These are phyloP conservation scores for Rapana venosa DNA, from an alignment of 2,888 invertebrate species.

Conservation along the genomic window DNA sequence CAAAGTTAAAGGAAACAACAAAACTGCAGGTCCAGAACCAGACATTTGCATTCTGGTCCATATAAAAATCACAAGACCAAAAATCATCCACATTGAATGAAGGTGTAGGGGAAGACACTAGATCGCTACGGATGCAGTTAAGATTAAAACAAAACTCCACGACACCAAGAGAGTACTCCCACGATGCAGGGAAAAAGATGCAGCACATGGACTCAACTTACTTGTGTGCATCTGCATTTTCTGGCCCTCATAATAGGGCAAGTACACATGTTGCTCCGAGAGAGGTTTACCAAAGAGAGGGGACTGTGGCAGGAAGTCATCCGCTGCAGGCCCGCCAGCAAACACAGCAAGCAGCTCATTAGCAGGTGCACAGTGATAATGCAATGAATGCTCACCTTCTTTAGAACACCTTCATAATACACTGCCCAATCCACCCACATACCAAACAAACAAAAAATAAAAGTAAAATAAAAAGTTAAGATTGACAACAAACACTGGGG, in stretches of 20 bases:
- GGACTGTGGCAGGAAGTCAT: constrained; percentile 80
- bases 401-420: not conserved
- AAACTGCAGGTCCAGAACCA: constrained; percentile 9
- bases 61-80: not conserved
- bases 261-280: constrained; percentile 88
- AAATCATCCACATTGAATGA: not conserved
- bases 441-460: not conserved
- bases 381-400: not conserved
- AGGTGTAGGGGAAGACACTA: not conserved
- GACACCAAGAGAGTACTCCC: not conserved
- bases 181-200: not conserved
- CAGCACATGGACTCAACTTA: constrained; percentile 81
- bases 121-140: not conserved
- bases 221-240: constrained; percentile 87
- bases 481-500: no score
- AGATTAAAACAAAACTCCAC: not conserved
- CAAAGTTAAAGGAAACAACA: not conserved
- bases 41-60: not conserved
- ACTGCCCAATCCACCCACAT: not conserved
- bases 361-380: constrained; percentile 4
- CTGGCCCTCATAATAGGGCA: constrained; percentile 89
- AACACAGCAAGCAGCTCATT: constrained; percentile 12
- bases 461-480: no score
- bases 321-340: constrained; percentile 71
- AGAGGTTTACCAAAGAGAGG: constrained; percentile 86